Conservation (phyloP, 2,113 vertebrate species). For the Marmota flaviventris region DNA sequence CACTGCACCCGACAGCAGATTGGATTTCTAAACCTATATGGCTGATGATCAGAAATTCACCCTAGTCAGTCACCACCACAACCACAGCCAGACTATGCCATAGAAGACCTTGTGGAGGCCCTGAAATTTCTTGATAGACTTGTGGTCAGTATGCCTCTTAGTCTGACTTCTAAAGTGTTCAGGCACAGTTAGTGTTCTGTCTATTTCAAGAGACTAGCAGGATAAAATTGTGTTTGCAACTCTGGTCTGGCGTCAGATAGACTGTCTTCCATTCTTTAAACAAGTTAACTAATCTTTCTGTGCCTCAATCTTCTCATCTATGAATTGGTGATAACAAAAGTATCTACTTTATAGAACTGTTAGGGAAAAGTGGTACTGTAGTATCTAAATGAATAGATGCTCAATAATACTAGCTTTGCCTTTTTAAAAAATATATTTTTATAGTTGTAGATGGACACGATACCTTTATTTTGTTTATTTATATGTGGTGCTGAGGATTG, state of each 20-base stretch:
- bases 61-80: not conserved
- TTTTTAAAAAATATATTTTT: not conserved
- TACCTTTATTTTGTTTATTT: too few relatives aligned
- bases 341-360: not conserved
- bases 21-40: not conserved
- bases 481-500: too few relatives aligned
- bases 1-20: too few relatives aligned
- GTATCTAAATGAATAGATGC: not conserved
- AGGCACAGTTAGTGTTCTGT: not conserved
- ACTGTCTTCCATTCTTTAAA: not conserved
- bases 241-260: not conserved
- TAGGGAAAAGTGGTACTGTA: not conserved
- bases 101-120: not conserved
- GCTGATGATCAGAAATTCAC: not conserved
- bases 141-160: conserved; percentile 1
- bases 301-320: conserved; percentile 7
- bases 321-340: conserved; percentile 39
- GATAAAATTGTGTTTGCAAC: not conserved
- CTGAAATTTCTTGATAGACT: not conserved
- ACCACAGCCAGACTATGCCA: not conserved
- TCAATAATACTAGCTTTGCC: not conserved
- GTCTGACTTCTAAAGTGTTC: not conserved
- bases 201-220: not conserved
- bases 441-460: not conserved
- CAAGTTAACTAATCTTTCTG: not conserved